Conservation (phyloP, 2,888 invertebrate genomes). For the Drosophila subquinaria region DNA sequence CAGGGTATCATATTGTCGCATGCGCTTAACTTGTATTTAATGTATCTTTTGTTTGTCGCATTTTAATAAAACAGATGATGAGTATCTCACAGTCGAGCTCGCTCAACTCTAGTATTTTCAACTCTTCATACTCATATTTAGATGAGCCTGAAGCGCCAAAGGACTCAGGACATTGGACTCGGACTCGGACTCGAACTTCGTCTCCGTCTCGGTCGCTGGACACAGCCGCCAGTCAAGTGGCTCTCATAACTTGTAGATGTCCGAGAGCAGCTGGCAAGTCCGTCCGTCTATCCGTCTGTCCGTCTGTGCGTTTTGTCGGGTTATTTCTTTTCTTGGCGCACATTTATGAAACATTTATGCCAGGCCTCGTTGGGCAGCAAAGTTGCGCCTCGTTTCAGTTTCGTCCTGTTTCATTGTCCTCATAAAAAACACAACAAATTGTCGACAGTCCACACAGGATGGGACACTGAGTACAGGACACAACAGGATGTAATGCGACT, state of each 20-base stretch:
- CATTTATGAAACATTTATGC: slow-evolving; percentile 79
- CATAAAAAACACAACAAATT: slow-evolving; percentile 79
- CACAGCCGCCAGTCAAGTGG: slow-evolving; percentile 45
- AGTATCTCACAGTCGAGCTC: too few species aligned
- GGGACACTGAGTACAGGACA: slow-evolving; percentile 32
- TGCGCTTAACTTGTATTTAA: too few species aligned
- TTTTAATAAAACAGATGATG: too few species aligned
- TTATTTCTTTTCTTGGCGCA: slow-evolving; percentile 24
- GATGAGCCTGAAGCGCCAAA: background rate
- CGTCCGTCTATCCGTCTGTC: background rate
- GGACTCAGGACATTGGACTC: background rate
- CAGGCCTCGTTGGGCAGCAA: slow-evolving; percentile 53
- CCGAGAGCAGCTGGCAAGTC: slow-evolving; percentile 33
- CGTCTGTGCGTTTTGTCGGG: slow-evolving; percentile 8
- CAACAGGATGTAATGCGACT: background rate
- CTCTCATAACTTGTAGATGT: slow-evolving; percentile 58
- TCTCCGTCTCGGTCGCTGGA: background rate
- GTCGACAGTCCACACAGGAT: slow-evolving; percentile 63
- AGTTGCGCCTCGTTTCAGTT: background rate
- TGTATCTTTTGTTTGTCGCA: too few species aligned
- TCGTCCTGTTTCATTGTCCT: slow-evolving; percentile 46
- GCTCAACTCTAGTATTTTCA: too few species aligned
- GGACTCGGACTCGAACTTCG: background rate
- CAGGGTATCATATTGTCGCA: too few species aligned
- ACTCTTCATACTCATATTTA: too few species aligned